These are phyloP conservation scores for Ianthella basta DNA, from an alignment of 37 sponge, comb jelly and placozoan genomes.

Conservation along the genomic window DNA sequence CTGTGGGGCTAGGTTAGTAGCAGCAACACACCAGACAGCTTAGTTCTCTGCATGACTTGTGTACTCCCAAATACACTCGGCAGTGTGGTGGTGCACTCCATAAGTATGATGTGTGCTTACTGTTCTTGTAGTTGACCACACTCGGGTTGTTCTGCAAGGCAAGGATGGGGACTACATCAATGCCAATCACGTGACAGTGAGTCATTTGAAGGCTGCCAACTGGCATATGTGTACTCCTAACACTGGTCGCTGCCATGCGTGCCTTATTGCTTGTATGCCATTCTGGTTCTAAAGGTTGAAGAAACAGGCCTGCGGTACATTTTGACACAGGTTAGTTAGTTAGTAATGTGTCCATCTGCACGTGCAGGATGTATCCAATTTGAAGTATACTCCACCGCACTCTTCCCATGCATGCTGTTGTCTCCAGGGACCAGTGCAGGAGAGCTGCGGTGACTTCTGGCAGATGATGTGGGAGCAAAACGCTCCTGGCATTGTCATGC, in stretches of 20 bases:
- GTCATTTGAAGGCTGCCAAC: neutral
- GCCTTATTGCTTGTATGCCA: neutral
- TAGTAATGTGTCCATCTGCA: neutral
- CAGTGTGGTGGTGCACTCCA: neutral
- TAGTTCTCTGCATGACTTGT: too few relatives aligned
- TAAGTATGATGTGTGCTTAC: neutral
- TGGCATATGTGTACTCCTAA: too few relatives aligned
- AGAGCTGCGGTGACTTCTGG: slow-evolving; percentile 84
- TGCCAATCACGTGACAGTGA: slow-evolving; percentile 84
- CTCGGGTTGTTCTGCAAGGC: slow-evolving; percentile 64
- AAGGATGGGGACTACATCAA: slow-evolving; percentile 85
- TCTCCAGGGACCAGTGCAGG: slow-evolving; percentile 87
- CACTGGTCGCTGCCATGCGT: neutral
- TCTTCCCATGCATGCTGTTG: too few relatives aligned
- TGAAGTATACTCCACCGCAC: too few relatives aligned
- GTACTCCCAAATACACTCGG: neutral
- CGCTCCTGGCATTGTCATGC: slow-evolving; percentile 80
- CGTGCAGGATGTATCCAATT: neutral
- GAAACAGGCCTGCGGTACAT: slow-evolving; percentile 64
- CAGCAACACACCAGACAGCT: too few relatives aligned
- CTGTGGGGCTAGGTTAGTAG: too few relatives aligned
- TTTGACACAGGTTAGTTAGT: slow-evolving; percentile 53
- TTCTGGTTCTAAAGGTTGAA: slow-evolving; percentile 40
- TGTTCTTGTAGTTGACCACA: slow-evolving; percentile 65
- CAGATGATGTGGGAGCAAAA: slow-evolving; percentile 95